phyloP scores from a whole-genome alignment of 1,140 invertebrate species.

The Drosophila orena region DNA sequence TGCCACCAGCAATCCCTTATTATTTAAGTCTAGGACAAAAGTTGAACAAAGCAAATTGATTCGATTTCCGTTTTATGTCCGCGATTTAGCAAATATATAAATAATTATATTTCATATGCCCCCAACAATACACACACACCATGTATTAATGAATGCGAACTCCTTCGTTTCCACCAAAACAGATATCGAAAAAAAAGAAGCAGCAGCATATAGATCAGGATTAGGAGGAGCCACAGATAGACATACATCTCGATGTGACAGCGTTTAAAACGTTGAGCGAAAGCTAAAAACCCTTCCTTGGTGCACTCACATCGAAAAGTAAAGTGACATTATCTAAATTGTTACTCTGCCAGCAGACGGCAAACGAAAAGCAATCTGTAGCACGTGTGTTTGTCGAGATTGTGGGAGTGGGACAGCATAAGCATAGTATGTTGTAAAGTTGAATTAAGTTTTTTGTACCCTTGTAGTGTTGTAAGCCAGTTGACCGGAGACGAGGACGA shows the following conservation, averaged over 20 bases:
- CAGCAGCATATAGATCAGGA: background rate
- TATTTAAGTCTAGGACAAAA: constrained; percentile 37
- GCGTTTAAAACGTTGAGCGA: constrained; percentile 18
- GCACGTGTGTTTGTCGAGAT: background rate
- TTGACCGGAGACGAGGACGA: constrained; percentile 1
- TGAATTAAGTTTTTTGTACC: constrained; percentile 36
- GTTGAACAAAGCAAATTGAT: constrained; percentile 22
- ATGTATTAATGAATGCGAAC: constrained; percentile 8
- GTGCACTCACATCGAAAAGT: background rate
- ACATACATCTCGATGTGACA: background rate
- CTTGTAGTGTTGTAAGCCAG: constrained; percentile 33
- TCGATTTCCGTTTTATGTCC: constrained; percentile 13
- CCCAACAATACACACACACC: constrained; percentile 12
- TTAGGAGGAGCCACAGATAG: background rate
- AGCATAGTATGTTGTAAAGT: constrained; percentile 14
- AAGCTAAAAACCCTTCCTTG: constrained; percentile 15
- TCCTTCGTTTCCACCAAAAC: background rate
- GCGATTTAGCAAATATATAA: constrained; percentile 17
- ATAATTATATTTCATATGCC: constrained; percentile 16
- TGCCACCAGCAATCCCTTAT: background rate
- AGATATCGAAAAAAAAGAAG: background rate
- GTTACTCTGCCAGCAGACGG: constrained; percentile 1
- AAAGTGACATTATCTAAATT: constrained; percentile 4
- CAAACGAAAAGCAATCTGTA: background rate
- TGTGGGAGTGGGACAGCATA: too few species aligned